phyloP scores from a whole-genome alignment of 2,113 vertebrate species.

The Bufo gargarizans region DNA sequence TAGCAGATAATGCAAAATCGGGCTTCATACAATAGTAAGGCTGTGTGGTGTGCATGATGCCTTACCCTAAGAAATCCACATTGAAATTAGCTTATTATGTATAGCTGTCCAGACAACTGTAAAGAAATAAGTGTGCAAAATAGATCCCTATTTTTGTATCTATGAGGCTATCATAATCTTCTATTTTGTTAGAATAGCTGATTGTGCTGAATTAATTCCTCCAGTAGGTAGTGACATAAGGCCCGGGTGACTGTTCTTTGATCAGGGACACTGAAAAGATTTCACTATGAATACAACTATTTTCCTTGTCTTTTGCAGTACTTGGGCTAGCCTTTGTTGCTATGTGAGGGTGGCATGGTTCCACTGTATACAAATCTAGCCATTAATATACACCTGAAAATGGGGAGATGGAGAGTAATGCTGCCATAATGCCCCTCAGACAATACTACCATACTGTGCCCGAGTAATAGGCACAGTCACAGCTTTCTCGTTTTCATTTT shows the following conservation, averaged over 20 bases:
- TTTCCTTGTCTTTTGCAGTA: slow-evolving; percentile 1
- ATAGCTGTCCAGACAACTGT: too few species aligned
- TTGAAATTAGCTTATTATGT: too few species aligned
- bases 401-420: not conserved
- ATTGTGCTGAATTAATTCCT: not conserved
- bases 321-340: not conserved
- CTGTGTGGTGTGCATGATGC: not conserved
- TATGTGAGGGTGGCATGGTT: not conserved
- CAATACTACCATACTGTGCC: not conserved
- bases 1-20: not conserved
- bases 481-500: not conserved
- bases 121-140: too few species aligned
- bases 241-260: not conserved
- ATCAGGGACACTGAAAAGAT: not conserved
- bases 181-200: not conserved
- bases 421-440: not conserved
- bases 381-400: not conserved
- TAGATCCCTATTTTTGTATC: too few species aligned
- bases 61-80: too few species aligned
- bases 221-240: not conserved
- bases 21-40: too few species aligned
- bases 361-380: not conserved
- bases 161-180: not conserved
- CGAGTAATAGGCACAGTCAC: not conserved
- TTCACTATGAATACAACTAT: not conserved